Conservation (phyloP, 92 coral and sea anemone genomes). For the Palythoa grandis region DNA sequence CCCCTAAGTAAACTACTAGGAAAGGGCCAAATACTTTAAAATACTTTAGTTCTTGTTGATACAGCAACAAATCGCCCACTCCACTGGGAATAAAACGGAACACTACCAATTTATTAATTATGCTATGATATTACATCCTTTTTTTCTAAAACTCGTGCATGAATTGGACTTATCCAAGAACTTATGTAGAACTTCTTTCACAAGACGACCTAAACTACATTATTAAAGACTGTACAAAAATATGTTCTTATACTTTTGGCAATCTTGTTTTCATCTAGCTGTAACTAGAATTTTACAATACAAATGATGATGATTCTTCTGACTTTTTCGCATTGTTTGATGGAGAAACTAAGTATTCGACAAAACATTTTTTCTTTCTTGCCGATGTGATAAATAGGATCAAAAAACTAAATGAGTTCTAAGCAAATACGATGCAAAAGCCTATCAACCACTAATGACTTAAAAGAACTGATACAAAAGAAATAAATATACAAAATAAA, state of each 20-base stretch:
- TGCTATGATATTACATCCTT: too few relatives aligned
- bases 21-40: too few relatives aligned
- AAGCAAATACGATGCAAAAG: background rate
- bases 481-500: background rate
- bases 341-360: background rate
- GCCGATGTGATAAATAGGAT: background rate
- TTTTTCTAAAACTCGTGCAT: too few relatives aligned
- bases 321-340: background rate
- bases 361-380: too few relatives aligned
- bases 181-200: background rate
- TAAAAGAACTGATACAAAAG: background rate
- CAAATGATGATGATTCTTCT: background rate
- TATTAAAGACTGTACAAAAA: constrained; percentile 35
- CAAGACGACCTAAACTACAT: background rate
- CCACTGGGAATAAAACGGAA: too few relatives aligned
- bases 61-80: too few relatives aligned
- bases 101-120: too few relatives aligned
- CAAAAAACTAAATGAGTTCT: background rate
- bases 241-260: constrained; percentile 22
- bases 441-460: background rate
- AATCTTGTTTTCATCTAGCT: background rate
- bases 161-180: too few relatives aligned
- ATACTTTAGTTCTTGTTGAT: too few relatives aligned
- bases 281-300: background rate
- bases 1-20: too few relatives aligned